Conservation (phyloP, 2,113 vertebrate genomes). For the Gallinago media region DNA sequence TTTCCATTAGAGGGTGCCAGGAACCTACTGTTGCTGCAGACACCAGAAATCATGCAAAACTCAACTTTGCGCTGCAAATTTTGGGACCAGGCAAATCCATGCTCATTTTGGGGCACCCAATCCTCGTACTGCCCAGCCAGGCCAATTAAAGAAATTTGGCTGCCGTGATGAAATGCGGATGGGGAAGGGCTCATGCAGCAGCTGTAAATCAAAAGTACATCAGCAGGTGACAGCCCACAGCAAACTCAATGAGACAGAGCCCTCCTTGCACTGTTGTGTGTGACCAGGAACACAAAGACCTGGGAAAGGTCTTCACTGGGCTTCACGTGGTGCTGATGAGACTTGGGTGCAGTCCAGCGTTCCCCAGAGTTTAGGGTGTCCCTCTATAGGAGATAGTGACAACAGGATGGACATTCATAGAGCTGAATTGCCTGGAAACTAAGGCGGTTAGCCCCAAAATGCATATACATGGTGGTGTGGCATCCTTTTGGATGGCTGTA, state of each 20-base stretch:
- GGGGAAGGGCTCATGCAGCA: background rate
- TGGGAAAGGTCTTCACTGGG: background rate
- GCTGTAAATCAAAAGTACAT: background rate
- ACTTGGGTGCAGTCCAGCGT: background rate
- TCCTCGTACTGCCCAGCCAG: background rate
- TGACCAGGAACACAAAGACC: background rate
- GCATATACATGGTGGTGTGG: background rate
- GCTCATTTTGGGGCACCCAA: background rate
- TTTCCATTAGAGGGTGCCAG: slow-evolving; percentile 73
- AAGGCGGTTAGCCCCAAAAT: background rate
- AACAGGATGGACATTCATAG: background rate
- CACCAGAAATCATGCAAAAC: background rate
- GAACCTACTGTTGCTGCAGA: slow-evolving; percentile 33
- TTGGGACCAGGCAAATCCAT: background rate
- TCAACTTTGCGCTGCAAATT: background rate
- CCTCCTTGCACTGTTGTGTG: background rate
- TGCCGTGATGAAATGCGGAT: rapidly evolving
- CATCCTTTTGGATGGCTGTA: background rate
- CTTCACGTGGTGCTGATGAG: background rate
- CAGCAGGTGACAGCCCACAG: background rate
- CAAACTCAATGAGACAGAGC: background rate
- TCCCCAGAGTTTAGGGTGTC: background rate
- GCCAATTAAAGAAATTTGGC: background rate
- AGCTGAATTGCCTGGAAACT: background rate
- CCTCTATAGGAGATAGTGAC: background rate